Evolutionary conservation across 2,888 invertebrate genomes (phyloP), one percentile per base, ranked within the genome.

Genomic region (Alitta virens): DNA sequence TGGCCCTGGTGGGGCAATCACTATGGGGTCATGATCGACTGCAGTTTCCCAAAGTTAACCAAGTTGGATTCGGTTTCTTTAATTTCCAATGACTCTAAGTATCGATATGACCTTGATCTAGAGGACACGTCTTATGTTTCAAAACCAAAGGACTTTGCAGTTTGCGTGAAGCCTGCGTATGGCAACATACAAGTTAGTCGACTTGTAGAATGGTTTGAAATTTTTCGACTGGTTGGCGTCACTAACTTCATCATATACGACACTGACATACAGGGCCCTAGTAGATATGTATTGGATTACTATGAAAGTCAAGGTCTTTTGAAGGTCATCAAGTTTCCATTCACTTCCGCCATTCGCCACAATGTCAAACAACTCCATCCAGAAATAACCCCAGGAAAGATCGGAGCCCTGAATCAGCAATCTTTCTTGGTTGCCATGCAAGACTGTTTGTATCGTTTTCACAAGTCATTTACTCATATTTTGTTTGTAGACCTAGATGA

Each of bases 151-250:
- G n/a, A 26, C 7, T n/a, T 65, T 1, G 65, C 56, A 1, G 65
- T 65, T 2, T 65, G 65, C 25, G 56, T 65, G 1, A 65, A 65
- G 27, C 63, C 63, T 2, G 46, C 54, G 1, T 42, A 55, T 5
- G 59, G 63, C 7, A n/a, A 54, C 12, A 50, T 62, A 9, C n/a
- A 25, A n/a, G 53, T 60, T 14, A 26, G 9, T 25, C 38, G 59
- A 12, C 52, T 65, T 14, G 56, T 67, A 1, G 67, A 67, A 40
- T 67, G 67, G 67, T 26, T 67, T 12, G 65, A 65, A 43, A 56
- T 49, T 3, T 21, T 64, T 5, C 27, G 56, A 26, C 42, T 46
- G 7, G 58, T 50, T 1, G 66, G 66, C 14, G n/a, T 62, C 2
- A 18, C 33, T 14, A 18, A 56, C 14, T 38, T 66, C 18, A 56